Base-by-base conservation (phyloP, 1,140 invertebrate species). In the Brachionus rotundiformis region DNA sequence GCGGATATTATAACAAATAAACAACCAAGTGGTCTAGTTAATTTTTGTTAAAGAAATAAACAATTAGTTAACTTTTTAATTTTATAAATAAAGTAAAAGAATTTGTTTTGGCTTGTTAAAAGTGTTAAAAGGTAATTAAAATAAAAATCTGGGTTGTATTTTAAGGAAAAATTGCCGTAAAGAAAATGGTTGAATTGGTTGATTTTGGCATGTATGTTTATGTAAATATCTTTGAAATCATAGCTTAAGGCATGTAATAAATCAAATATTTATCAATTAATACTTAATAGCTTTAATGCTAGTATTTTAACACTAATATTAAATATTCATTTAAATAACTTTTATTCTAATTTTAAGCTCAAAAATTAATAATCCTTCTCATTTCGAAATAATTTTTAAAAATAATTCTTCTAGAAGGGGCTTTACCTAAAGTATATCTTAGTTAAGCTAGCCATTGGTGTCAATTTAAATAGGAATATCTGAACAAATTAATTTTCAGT, bases 261-360 rank as follows among this genome's bases (percentile, higher is more conserved):
- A 54, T 54, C 47, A 54, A 54, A 54, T 54, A 54, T 54, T 54
- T 54, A 54, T 54, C 47, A 54, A 19, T 54, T 8, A 54, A 54
- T 54, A 19, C 47, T 19, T 54, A 54, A 54, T 54, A 54, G 47
- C 47, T 23, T 54, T 54, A 10, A 54, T 54, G n/a, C 47, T 54
- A n/a, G 19, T 23, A 19, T 54, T 54, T 54, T 54, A 19, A 54
- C 8, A 54, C 47, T 54, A 5, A 3, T 4, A 54, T 54, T 54
- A 54, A 54, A 54, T 54, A 54, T 54, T 54, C 47, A 23, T 54
- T 54, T 8, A 54, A 54, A 54, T 54, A 54, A 54, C 6, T 23
- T 54, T 8, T 54, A 19, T 23, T 54, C 19, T 54, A 7, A n/a
- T n/a, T n/a, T n/a, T n/a, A 41, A 13, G 47, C 47, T 49, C 16